Evolutionary conservation across 2,888 invertebrate species (phyloP), one percentile per base, ranked within the genome.

Genomic region (Caenorhabditis becei): DNA sequence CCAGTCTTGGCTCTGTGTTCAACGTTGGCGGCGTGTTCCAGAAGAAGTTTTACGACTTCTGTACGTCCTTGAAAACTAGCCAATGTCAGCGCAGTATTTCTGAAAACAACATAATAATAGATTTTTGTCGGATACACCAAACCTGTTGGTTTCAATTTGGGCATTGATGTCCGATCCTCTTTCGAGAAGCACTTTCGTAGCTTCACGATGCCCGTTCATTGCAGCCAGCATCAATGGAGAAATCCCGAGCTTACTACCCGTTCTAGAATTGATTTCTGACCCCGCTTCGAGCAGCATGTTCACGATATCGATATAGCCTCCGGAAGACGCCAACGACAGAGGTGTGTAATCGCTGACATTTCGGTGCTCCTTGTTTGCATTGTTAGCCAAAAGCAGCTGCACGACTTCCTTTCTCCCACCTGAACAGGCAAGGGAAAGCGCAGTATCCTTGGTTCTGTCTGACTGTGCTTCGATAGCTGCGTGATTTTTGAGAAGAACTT

Each of bases 291-390:
- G 93, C 83, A 99, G 93, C 82, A 99, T 93, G 90, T 97, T 95
- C 89, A 99, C 98, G 91, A 99, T 98, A 92, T 98, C 97, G 69
- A 97, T 97, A 92, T 97, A 98, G 24, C 98, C 98, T 8, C 89
- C 98, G 37, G 97, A 97, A 16, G 98, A 98, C 23, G 99, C 99
- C 83, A 99, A 93, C 91, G 97, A 97, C n/a, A 99, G 93, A 1
- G 99, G 99, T 11, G 99, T 99, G 92, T 99, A 99, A 92, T 99
- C 99, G 26, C 97, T 97, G 18, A 98, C 97, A 92, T 99, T 99
- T 70, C 98, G 94, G 92, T 99, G 98, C 83, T 93, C 93, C 67
- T 97, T 98, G 93, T 98, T 97, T 65, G 97, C 97, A 85, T 95
- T 95, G 82, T 96, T 94, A 85, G 94, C 94, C 67, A 98, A 93